These are phyloP conservation scores for Gyrodactylus bullatarudis DNA, from an alignment of 1,140 invertebrate species.

Conservation along the genomic window DNA sequence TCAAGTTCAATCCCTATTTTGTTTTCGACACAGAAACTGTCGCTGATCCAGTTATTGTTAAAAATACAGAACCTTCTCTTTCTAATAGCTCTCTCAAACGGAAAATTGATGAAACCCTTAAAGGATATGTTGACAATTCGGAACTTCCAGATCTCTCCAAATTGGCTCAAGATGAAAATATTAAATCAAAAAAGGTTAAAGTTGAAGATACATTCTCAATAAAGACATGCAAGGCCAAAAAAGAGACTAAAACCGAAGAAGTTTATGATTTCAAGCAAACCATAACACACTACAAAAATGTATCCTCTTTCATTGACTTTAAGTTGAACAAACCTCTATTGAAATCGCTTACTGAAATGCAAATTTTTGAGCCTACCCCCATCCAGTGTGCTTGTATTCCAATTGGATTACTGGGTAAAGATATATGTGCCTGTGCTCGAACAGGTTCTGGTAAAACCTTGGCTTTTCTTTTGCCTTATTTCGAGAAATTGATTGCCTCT, in stretches of 20 bases:
- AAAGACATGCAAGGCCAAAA: neutral
- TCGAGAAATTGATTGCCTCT: constrained; percentile 56
- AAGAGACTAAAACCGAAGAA: neutral
- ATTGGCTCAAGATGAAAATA: neutral
- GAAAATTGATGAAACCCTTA: neutral
- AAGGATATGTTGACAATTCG: neutral
- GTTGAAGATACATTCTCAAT: neutral
- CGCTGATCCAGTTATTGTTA: too few species aligned
- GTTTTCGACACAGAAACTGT: too few species aligned
- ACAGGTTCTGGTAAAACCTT: constrained; percentile 67
- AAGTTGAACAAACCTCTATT: constrained; percentile 53
- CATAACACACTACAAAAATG: neutral
- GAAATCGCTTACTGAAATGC: constrained; percentile 46
- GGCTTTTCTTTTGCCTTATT: constrained; percentile 79
- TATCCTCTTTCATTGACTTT: constrained; percentile 48
- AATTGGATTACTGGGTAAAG: constrained; percentile 47
- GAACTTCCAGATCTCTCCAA: neutral
- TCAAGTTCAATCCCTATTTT: too few species aligned
- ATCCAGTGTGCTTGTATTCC: constrained; percentile 79
- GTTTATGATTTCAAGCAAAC: neutral
- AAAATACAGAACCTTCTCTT: too few species aligned
- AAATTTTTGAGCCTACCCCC: constrained; percentile 66
- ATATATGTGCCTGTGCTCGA: constrained; percentile 74
- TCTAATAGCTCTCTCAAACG: neutral
- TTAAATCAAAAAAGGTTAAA: neutral